Percentiles rank a stretch among this genome's conserved stretches.
Evolutionary conservation across 2,888 invertebrate species (phyloP).

Genomic region (Tinea trinotella): DNA sequence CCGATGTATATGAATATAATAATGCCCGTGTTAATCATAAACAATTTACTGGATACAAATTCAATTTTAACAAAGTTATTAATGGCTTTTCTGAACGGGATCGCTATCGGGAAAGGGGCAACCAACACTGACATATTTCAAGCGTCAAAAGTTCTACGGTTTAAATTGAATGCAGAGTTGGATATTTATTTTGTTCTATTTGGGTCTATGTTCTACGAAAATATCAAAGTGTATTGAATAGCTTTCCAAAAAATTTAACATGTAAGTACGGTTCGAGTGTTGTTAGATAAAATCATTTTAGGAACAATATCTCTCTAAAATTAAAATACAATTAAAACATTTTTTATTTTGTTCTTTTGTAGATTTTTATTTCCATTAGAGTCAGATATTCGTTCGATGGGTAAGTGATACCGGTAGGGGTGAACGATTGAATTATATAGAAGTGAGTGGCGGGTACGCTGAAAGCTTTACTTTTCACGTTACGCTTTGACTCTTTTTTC

Average conservation of each 20-base stretch:
- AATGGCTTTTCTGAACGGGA: constrained; percentile 18
- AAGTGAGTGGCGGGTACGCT: neutral
- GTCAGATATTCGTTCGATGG: neutral
- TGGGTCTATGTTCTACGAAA: neutral
- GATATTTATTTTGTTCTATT: constrained; percentile 11
- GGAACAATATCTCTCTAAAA: too few species aligned
- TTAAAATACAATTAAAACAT: too few species aligned
- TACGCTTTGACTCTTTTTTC: constrained; percentile 48
- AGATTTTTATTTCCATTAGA: neutral
- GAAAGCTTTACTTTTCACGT: constrained; percentile 33
- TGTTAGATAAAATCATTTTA: neutral
- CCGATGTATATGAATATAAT: neutral
- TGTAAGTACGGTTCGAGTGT: neutral
- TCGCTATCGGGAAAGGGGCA: constrained; percentile 19
- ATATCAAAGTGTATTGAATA: neutral
- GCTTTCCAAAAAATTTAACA: neutral
- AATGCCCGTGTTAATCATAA: constrained; percentile 5
- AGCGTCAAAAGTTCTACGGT: constrained; percentile 14
- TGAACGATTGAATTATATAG: constrained; percentile 4
- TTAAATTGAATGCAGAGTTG: constrained; percentile 17
- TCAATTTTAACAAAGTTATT: constrained; percentile 19
- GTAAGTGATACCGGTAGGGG: constrained; percentile 13
- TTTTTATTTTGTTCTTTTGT: neutral
- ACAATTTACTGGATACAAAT: constrained; percentile 16
- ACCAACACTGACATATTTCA: constrained; percentile 17